Evolutionary conservation across 2,113 vertebrate genomes (phyloP).

Genomic region (Stegastes partitus): DNA sequence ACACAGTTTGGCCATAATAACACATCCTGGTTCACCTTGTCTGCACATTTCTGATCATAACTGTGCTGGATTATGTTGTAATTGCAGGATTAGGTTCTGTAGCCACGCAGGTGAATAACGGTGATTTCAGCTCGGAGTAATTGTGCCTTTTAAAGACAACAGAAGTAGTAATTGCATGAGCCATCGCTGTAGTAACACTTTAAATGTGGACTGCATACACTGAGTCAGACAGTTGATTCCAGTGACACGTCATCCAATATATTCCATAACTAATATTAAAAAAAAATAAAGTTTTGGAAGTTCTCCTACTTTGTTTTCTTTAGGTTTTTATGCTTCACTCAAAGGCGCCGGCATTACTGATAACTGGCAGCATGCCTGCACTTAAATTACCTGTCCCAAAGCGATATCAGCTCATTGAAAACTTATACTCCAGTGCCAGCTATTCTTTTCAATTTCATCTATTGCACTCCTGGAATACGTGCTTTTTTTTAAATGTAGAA

Average conservation of each 20-base stretch:
- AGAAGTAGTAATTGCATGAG: too few species aligned
- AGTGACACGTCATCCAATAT: neutral
- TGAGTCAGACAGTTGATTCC: neutral
- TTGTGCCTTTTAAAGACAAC: too few species aligned
- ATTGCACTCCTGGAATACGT: slow-evolving; percentile 25
- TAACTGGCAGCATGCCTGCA: slow-evolving; percentile 28
- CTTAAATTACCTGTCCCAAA: slow-evolving; percentile 41
- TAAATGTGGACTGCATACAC: neutral
- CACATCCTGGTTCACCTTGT: too few species aligned
- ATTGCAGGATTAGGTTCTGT: too few species aligned
- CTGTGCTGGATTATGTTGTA: too few species aligned
- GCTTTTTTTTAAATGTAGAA: slow-evolving; percentile 52
- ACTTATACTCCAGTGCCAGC: slow-evolving; percentile 11
- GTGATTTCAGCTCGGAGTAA: too few species aligned
- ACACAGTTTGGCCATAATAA: too few species aligned
- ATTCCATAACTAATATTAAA: slow-evolving; percentile 6
- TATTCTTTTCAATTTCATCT: slow-evolving; percentile 40
- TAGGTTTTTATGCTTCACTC: slow-evolving; percentile 20
- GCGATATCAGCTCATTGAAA: slow-evolving; percentile 36
- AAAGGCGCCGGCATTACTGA: slow-evolving; percentile 6
- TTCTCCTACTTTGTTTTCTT: slow-evolving; percentile 29
- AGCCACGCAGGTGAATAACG: too few species aligned
- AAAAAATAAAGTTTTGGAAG: slow-evolving; percentile 1
- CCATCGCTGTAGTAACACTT: too few species aligned
- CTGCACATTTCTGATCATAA: too few species aligned